phyloP scores from a whole-genome alignment of 2,888 invertebrate genomes.

The Eudemis profundana region DNA sequence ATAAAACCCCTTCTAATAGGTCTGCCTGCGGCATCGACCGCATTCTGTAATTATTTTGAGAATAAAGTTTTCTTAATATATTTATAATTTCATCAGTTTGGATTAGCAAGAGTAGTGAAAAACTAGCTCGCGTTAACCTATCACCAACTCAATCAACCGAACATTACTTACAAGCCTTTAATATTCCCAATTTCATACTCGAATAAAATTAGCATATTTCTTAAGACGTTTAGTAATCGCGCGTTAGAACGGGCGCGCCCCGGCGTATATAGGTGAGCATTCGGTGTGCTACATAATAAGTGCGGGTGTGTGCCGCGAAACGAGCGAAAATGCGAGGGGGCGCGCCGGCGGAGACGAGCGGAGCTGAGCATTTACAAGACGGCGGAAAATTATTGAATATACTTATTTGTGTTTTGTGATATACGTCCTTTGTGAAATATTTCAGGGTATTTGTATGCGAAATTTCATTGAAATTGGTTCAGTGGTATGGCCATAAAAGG shows the following conservation, averaged over 20 bases:
- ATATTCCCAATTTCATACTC: neutral
- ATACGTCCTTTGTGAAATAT: too few species aligned
- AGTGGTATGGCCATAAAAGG: too few species aligned
- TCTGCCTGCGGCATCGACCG: too few species aligned
- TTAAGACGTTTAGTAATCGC: conserved; percentile 6
- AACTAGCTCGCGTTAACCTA: neutral
- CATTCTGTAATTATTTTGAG: too few species aligned
- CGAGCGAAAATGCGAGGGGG: conserved; percentile 39
- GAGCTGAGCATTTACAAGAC: conserved; percentile 35
- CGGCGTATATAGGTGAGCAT: conserved; percentile 21
- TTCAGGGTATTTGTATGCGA: too few species aligned
- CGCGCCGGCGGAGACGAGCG: conserved; percentile 16
- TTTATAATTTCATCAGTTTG: too few species aligned
- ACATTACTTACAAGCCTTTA: neutral
- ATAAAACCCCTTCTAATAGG: too few species aligned
- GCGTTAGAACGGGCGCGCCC: conserved; percentile 1
- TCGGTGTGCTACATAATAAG: conserved; percentile 38
- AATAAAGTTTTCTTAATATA: too few species aligned
- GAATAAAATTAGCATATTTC: conserved; percentile 11
- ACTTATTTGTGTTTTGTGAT: neutral
- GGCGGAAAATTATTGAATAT: neutral
- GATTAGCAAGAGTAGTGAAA: too few species aligned
- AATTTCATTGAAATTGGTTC: too few species aligned
- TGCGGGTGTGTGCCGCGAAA: conserved; percentile 28
- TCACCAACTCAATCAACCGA: neutral